A percentile compares a stretch with the other conserved stretches of the same genome.
These are phyloP conservation scores for Poeciliopsis turneri DNA, from an alignment of 2,797 vertebrate species.

Conservation along the genomic window DNA sequence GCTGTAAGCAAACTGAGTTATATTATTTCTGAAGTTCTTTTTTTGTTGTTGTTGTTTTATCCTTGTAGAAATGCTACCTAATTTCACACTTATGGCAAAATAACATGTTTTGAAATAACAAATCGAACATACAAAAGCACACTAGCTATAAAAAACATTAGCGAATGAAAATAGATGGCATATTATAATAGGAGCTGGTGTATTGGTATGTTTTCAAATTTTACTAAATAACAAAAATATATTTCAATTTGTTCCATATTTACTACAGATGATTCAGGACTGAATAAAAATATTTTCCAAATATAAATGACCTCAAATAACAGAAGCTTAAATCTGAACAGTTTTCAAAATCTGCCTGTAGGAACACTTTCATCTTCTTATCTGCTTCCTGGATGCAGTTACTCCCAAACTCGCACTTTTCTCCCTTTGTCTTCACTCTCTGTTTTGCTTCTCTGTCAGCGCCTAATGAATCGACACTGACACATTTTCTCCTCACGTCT, in stretches of 20 bases:
- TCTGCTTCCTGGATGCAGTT: neutral
- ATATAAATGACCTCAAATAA: neutral
- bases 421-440: neutral
- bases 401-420: slow-evolving; percentile 1
- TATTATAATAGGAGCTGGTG: neutral
- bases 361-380: too few species aligned
- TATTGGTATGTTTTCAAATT: neutral
- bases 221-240: neutral
- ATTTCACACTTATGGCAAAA: too few species aligned
- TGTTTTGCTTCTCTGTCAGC: slow-evolving; percentile 1
- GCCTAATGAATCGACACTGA: neutral
- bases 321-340: neutral
- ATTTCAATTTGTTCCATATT: neutral
- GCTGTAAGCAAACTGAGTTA: neutral
- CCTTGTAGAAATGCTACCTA: too few species aligned
- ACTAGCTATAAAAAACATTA: too few species aligned
- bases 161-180: too few species aligned
- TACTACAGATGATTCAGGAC: neutral
- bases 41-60: neutral
- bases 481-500: slow-evolving; percentile 14
- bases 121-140: too few species aligned
- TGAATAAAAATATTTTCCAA: neutral
- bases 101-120: too few species aligned
- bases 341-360: neutral
- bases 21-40: neutral